Base-by-base conservation (phyloP, 2,113 vertebrate species). In the Bubo blakistoni region DNA sequence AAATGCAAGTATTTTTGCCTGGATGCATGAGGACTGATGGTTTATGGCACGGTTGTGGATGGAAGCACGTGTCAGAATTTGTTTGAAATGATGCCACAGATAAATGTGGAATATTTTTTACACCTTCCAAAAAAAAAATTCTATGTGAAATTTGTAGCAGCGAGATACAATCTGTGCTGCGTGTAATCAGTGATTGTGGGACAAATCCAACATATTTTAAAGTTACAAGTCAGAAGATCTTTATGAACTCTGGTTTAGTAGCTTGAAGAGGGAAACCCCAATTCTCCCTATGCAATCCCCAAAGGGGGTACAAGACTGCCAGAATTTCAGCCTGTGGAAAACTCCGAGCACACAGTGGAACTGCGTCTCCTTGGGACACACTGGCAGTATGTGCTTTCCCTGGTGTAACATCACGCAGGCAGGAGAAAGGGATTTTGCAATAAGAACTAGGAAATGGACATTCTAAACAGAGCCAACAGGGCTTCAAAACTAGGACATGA, bases 181-280 rank as follows among this genome's bases (percentile, higher is more conserved):
- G 20, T 1, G 4, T 36, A 42, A 30, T n/a, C 49, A 52, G 26
- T n/a, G 32, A 38, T 13, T 34, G 32, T 0, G 2, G 46, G 69
- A 83, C 8, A 88, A 86, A 86, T 32, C 32, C 34, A 88, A 63
- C 46, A 66, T 42, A 22, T 66, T 91, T 85, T 49, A 49, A 88
- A 85, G 32, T 32, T 38, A 18, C 2, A 16, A 79, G 26, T 72
- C 44, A 69, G 38, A 91, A 85, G 47, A 65, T 30, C 40, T 58
- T 88, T 52, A 47, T 4, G 49, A 63, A 57, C 52, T n/a, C 24
- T 12, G 24, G n/a, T 1, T 6, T 6, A 62, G 34, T 42, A 74
- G 29, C 6, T 2, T n/a, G 30, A 81, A 65, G 61, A 71, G 8
- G 32, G 47, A 72, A 78, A 79, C 12, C 21, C 81, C 21, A 25